These are phyloP conservation scores for Phaenicophaeus curvirostris DNA, from an alignment of 2,797 vertebrate genomes.

Conservation along the genomic window DNA sequence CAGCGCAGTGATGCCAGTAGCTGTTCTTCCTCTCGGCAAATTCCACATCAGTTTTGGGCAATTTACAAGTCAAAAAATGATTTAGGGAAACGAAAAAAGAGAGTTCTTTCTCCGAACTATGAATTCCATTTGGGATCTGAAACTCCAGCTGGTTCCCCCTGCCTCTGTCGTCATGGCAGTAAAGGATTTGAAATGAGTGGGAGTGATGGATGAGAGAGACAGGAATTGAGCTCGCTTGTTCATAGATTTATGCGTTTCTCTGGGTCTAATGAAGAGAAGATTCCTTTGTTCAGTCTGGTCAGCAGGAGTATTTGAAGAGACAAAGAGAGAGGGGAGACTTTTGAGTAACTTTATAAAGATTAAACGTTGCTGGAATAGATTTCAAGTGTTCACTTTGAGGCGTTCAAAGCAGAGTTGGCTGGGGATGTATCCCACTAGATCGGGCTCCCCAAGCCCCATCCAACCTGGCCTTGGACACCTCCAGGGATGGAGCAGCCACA, in stretches of 20 bases:
- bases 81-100: slow-evolving; percentile 15
- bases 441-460: too few species aligned
- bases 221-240: neutral
- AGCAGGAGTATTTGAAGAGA: neutral
- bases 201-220: neutral
- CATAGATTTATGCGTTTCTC: neutral
- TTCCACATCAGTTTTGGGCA: slow-evolving; percentile 34
- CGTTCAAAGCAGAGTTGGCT: neutral
- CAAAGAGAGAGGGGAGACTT: neutral
- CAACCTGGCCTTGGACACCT: too few species aligned
- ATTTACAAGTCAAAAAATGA: slow-evolving; percentile 60
- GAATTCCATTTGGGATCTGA: slow-evolving; percentile 63
- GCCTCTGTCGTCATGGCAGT: slow-evolving; percentile 28
- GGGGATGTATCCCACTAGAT: too few species aligned
- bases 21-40: slow-evolving; percentile 11
- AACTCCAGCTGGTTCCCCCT: slow-evolving; percentile 77
- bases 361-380: neutral
- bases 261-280: neutral
- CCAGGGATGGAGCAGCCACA: too few species aligned
- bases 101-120: neutral
- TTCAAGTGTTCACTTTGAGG: neutral
- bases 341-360: neutral
- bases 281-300: neutral
- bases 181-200: neutral
- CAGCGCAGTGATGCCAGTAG: slow-evolving; percentile 38